phyloP scores from a whole-genome alignment of 2,888 invertebrate genomes.

The Chloroclystis v-ata region DNA sequence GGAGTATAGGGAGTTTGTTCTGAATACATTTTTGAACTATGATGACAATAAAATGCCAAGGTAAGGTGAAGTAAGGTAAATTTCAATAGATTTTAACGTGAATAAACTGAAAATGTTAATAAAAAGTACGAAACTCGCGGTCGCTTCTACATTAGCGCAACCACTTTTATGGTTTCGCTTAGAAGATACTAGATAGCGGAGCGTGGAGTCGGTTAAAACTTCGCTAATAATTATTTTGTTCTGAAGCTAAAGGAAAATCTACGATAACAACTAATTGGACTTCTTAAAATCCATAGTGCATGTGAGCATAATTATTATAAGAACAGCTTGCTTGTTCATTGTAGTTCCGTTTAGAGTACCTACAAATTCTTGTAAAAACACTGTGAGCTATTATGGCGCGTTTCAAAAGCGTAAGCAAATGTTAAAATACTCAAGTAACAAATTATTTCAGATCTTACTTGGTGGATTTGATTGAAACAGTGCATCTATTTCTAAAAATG shows the following conservation, averaged over 20 bases:
- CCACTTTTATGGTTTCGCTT: too few relatives aligned
- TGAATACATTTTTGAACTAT: conserved; percentile 87
- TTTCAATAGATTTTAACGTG: too few relatives aligned
- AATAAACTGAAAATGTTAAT: too few relatives aligned
- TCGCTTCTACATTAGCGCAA: too few relatives aligned
- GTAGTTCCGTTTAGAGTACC: neutral
- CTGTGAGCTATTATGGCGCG: neutral
- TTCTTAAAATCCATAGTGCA: neutral
- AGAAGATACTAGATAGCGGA: too few relatives aligned
- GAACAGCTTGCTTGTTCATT: neutral
- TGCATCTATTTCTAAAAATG: conserved; percentile 94
- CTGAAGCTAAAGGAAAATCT: too few relatives aligned
- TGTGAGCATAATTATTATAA: neutral
- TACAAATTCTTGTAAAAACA: neutral
- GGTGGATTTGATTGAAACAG: conserved; percentile 91
- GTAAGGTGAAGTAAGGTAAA: too few relatives aligned
- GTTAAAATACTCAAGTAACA: conserved; percentile 9
- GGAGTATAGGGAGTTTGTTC: conserved; percentile 94
- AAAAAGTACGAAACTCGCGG: too few relatives aligned
- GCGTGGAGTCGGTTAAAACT: too few relatives aligned
- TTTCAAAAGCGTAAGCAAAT: conserved; percentile 5
- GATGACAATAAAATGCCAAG: conserved; percentile 92
- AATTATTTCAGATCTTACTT: conserved; percentile 82
- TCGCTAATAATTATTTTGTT: too few relatives aligned
- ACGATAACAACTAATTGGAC: too few relatives aligned